These are phyloP conservation scores for Upupa epops DNA, from an alignment of 2,113 vertebrate genomes.

Conservation along the genomic window DNA sequence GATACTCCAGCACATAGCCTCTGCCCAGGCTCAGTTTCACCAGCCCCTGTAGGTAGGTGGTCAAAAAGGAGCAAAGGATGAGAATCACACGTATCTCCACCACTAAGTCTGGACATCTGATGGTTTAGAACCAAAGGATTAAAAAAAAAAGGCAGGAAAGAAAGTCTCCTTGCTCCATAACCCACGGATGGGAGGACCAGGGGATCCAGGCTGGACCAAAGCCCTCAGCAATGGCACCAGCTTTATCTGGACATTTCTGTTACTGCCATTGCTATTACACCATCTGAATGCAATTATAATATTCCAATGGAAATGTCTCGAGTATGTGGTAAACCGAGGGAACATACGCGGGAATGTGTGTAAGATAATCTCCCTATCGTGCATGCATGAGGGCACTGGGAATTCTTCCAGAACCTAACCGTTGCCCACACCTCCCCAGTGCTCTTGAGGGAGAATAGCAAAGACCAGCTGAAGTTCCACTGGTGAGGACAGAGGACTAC, in stretches of 20 bases:
- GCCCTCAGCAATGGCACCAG: accelerated
- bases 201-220: background rate
- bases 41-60: accelerated
- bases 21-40: accelerated
- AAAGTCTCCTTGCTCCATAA: background rate
- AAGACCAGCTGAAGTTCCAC: accelerated
- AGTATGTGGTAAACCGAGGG: background rate
- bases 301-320: background rate
- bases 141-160: background rate
- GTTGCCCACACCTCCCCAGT: background rate
- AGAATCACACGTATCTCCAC: accelerated
- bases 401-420: background rate
- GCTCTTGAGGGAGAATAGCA: background rate
- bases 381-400: background rate
- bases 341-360: background rate
- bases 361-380: background rate
- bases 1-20: too few relatives aligned
- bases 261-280: background rate
- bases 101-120: background rate
- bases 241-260: background rate
- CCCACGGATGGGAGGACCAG: background rate
- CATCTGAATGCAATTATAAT: constrained; percentile 1
- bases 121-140: accelerated
- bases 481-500: background rate
- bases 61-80: accelerated